Conservation (phyloP, 2,113 vertebrate species). For the Ceratotherium simum region DNA sequence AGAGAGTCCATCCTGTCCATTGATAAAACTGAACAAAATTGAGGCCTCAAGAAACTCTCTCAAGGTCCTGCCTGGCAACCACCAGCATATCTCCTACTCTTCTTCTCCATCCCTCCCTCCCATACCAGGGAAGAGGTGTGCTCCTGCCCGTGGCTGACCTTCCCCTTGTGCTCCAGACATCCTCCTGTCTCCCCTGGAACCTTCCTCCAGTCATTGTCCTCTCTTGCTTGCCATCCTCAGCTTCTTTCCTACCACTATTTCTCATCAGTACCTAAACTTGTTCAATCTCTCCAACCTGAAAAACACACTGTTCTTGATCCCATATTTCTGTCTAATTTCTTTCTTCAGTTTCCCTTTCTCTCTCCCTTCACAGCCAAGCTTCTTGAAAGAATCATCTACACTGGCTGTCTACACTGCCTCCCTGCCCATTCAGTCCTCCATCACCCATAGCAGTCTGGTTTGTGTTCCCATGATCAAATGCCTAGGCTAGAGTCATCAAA, state of each 20-base stretch:
- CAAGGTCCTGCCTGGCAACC: neutral
- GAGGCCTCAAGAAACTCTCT: neutral
- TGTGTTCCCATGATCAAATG: neutral
- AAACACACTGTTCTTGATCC: neutral
- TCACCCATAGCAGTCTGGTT: neutral
- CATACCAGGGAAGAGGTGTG: too few species aligned
- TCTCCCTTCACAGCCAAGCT: neutral
- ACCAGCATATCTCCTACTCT: neutral
- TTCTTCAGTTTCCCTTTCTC: neutral
- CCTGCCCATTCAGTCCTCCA: neutral
- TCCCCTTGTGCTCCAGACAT: neutral
- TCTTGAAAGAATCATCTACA: neutral
- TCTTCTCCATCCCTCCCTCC: neutral
- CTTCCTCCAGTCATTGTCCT: neutral
- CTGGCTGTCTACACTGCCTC: neutral
- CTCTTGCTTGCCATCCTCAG: neutral
- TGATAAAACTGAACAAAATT: neutral
- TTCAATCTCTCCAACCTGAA: neutral
- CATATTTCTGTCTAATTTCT: neutral
- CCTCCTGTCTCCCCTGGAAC: neutral
- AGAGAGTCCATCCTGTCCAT: neutral
- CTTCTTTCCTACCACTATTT: neutral
- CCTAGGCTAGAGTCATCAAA: neutral
- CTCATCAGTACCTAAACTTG: neutral
- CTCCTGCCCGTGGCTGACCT: neutral